Percentiles rank a stretch among this genome's conserved stretches.
phyloP scores from a whole-genome alignment of 1,140 invertebrate genomes.

The Cyclargus thomasi region DNA sequence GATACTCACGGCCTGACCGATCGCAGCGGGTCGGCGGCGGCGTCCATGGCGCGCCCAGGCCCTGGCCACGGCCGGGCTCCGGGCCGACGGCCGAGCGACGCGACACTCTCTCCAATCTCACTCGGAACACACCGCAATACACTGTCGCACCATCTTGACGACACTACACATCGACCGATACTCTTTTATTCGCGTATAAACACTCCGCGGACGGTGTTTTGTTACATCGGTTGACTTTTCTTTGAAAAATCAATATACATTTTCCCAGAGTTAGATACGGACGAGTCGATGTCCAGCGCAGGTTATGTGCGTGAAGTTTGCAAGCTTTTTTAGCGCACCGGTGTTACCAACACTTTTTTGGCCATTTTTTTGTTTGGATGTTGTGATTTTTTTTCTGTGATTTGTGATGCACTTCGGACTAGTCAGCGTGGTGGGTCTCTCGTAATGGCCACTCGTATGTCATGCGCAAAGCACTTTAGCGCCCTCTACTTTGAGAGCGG shows the following conservation, averaged over 20 bases:
- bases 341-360: conserved; percentile 77
- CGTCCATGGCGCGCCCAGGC: conserved; percentile 69
- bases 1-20: conserved; percentile 70
- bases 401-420: conserved; percentile 63
- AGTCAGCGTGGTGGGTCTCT: conserved; percentile 55
- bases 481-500: conserved; percentile 29
- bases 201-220: conserved; percentile 74
- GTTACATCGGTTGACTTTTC: conserved; percentile 76
- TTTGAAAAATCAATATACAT: conserved; percentile 78
- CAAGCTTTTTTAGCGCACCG: conserved; percentile 77
- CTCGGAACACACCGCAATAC: conserved; percentile 63
- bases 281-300: conserved; percentile 77
- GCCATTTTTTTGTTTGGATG: conserved; percentile 73
- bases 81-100: conserved; percentile 66
- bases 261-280: conserved; percentile 74
- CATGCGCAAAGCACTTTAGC: conserved; percentile 37
- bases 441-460: conserved; percentile 45
- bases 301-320: conserved; percentile 76
- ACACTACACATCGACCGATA: conserved; percentile 66
- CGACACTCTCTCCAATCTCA: conserved; percentile 70
- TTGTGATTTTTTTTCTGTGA: conserved; percentile 73
- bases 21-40: conserved; percentile 67
- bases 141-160: conserved; percentile 70
- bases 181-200: conserved; percentile 70
- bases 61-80: conserved; percentile 66